These are phyloP conservation scores for Eulimnadia texana DNA, from an alignment of 1,140 invertebrate species.

Conservation along the genomic window DNA sequence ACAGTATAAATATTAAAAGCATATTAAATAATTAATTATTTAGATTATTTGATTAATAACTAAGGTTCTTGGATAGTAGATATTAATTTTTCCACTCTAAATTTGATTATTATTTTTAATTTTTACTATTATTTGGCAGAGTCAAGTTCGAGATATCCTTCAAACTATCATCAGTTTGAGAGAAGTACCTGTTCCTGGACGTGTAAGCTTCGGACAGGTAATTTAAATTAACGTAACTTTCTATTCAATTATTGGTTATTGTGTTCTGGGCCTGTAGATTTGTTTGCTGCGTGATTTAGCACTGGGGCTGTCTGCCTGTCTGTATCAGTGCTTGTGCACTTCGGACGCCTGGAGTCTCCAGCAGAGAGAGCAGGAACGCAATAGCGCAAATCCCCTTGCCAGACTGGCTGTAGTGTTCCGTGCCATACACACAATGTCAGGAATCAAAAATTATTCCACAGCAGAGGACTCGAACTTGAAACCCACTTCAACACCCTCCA, in stretches of 20 bases:
- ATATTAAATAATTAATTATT: too few relatives aligned
- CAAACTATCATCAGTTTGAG: constrained; percentile 27
- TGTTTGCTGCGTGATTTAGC: constrained; percentile 79
- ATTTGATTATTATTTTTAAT: too few relatives aligned
- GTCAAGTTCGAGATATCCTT: constrained; percentile 22
- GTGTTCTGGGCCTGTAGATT: constrained; percentile 36
- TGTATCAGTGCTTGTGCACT: constrained; percentile 96
- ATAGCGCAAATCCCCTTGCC: constrained; percentile 3
- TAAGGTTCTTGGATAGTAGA: too few relatives aligned
- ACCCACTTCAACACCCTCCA: constrained; percentile 40
- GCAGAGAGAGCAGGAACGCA: constrained; percentile 23
- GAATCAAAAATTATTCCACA: constrained; percentile 8
- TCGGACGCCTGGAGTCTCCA: constrained; percentile 45
- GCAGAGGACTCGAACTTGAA: constrained; percentile 5
- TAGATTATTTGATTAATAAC: too few relatives aligned
- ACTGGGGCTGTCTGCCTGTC: constrained; percentile 88
- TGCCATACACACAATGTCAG: constrained; percentile 29
- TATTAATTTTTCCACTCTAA: too few relatives aligned
- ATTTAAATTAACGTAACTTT: background rate
- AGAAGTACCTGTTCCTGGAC: constrained; percentile 51
- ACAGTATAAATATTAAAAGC: too few relatives aligned
- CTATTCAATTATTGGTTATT: background rate
- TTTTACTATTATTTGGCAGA: too few relatives aligned
- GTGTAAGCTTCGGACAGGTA: constrained; percentile 7
- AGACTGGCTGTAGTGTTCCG: constrained; percentile 16